A percentile compares a stretch with the other conserved stretches of the same genome.
These are phyloP conservation scores for Galeopterus variegatus DNA, from an alignment of 2,113 vertebrate genomes.

Conservation along the genomic window DNA sequence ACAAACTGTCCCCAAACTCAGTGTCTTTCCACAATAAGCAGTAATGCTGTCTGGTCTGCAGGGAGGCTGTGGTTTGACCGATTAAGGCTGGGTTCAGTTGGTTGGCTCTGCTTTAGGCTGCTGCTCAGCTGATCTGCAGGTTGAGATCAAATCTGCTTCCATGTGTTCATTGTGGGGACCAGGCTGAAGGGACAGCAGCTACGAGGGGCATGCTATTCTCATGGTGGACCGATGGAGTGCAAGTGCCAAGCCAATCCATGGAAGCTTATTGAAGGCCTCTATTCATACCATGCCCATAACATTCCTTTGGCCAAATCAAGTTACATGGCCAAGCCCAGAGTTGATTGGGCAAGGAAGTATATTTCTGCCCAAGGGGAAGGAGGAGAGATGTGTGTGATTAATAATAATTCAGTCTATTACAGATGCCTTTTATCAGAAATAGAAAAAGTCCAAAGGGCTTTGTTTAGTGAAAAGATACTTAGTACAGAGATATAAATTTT, in stretches of 20 bases:
- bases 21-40: not conserved
- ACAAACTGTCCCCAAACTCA: not conserved
- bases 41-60: not conserved
- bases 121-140: not conserved
- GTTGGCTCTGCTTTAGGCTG: not conserved
- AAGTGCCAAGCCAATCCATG: not conserved
- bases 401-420: not conserved
- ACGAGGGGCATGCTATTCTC: not conserved
- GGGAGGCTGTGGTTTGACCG: not conserved
- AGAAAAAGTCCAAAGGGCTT: not conserved
- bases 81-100: not conserved
- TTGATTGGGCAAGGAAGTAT: not conserved
- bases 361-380: not conserved
- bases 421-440: constrained; percentile 11
- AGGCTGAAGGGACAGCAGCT: not conserved
- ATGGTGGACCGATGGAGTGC: too few relatives aligned
- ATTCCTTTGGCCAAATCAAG: constrained; percentile 34
- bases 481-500: not conserved
- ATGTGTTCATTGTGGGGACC: not conserved
- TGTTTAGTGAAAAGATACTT: not conserved
- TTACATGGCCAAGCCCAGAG: not conserved
- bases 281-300: not conserved
- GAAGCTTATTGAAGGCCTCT: not conserved
- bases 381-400: not conserved
- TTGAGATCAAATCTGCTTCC: not conserved